Conservation (phyloP, 2,888 invertebrate genomes). For the Drosophila rellima region DNA sequence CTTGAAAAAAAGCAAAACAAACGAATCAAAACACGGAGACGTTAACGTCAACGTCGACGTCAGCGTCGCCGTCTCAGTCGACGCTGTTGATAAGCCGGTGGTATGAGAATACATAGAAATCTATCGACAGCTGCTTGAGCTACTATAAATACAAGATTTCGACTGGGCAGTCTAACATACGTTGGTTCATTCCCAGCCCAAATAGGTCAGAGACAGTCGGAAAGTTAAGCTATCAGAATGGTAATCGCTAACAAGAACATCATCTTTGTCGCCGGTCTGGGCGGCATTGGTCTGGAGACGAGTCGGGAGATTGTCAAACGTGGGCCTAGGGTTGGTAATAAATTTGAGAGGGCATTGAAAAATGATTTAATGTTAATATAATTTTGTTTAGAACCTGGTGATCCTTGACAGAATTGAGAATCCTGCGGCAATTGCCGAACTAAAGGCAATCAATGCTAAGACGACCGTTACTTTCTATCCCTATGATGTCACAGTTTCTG, state of each 20-base stretch:
- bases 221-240: slow-evolving; percentile 46
- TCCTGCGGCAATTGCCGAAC: slow-evolving; percentile 61
- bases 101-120: slow-evolving; percentile 8
- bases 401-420: slow-evolving; percentile 75
- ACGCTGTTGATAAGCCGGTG: slow-evolving; percentile 40
- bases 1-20: slow-evolving; percentile 25
- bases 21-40: slow-evolving; percentile 12
- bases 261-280: slow-evolving; percentile 79
- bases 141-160: slow-evolving; percentile 65
- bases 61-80: slow-evolving; percentile 10
- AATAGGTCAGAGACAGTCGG: slow-evolving; percentile 40
- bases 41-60: slow-evolving; percentile 11
- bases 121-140: slow-evolving; percentile 3
- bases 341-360: background rate
- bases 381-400: slow-evolving; percentile 72
- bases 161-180: slow-evolving; percentile 25
- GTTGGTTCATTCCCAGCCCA: slow-evolving; percentile 21
- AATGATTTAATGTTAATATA: background rate
- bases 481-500: slow-evolving; percentile 72
- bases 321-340: slow-evolving; percentile 55
- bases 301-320: slow-evolving; percentile 68
- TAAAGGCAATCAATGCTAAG: slow-evolving; percentile 65
- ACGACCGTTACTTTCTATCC: slow-evolving; percentile 66
- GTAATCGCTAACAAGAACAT: slow-evolving; percentile 73
- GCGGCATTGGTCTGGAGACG: slow-evolving; percentile 81